phyloP scores from a whole-genome alignment of 1,140 invertebrate species.

The Panagrolaimus sp. region DNA sequence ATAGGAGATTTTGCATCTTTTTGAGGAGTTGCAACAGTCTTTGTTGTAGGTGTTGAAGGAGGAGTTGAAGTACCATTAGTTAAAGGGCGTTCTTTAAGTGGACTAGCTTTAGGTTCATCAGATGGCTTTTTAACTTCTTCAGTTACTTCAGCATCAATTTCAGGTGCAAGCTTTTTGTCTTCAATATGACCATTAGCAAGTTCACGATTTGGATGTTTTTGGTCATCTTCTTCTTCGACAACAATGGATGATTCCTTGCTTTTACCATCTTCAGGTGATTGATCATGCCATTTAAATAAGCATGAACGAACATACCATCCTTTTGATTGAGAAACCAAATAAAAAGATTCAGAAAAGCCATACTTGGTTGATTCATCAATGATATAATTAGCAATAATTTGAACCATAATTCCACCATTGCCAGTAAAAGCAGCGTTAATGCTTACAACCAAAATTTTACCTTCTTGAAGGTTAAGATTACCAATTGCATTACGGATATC shows the following conservation, averaged over 20 bases:
- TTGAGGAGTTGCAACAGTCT: too few relatives aligned
- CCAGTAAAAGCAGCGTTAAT: not conserved
- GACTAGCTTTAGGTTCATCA: not conserved
- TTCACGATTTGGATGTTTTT: not conserved
- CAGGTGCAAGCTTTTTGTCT: not conserved
- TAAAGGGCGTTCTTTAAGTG: not conserved
- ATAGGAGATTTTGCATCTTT: too few relatives aligned
- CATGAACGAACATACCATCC: not conserved
- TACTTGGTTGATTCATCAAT: not conserved
- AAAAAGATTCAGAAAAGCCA: not conserved
- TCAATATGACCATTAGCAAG: not conserved
- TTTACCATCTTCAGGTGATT: not conserved
- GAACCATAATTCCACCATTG: not conserved
- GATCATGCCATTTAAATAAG: slow-evolving; percentile 1
- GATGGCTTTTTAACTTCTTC: not conserved
- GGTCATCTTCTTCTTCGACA: too few relatives aligned
- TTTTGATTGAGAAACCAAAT: not conserved
- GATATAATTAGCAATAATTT: not conserved
- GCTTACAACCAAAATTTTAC: not conserved
- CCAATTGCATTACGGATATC: slow-evolving; percentile 10
- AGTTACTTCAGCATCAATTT: not conserved
- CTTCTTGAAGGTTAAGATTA: not conserved
- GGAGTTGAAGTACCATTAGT: not conserved
- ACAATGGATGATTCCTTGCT: not conserved
- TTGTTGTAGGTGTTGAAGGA: too few relatives aligned